Percentiles rank a stretch among this genome's conserved stretches.
Evolutionary conservation across 2,888 invertebrate genomes (phyloP).

Genomic region (Cryptus viduatorius): DNA sequence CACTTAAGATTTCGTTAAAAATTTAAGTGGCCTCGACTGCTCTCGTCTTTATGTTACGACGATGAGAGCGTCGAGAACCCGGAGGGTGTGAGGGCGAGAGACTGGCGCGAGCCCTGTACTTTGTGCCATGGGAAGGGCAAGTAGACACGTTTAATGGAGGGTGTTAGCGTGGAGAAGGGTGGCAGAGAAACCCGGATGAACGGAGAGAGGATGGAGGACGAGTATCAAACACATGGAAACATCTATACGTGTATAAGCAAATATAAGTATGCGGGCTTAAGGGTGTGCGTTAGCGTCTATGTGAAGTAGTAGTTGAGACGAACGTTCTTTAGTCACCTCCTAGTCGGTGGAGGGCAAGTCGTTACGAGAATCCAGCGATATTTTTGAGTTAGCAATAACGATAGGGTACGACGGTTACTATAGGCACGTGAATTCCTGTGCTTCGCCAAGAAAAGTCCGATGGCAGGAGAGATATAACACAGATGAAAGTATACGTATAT

Average conservation of each 20-base stretch:
- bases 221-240: conserved; percentile 20
- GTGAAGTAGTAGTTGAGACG: conserved; percentile 52
- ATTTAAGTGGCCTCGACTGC: conserved; percentile 32
- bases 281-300: conserved; percentile 18
- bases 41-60: conserved; percentile 35
- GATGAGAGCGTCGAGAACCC: conserved; percentile 33
- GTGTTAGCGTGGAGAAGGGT: conserved; percentile 33
- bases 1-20: conserved; percentile 53
- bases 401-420: conserved; percentile 58
- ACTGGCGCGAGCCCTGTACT: conserved; percentile 14
- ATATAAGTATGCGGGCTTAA: neutral
- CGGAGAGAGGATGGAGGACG: neutral
- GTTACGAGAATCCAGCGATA: conserved; percentile 66
- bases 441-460: conserved; percentile 32
- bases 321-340: conserved; percentile 59
- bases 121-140: conserved; percentile 24
- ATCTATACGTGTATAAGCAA: neutral
- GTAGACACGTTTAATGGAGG: conserved; percentile 62
- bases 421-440: conserved; percentile 54
- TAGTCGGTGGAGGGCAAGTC: conserved; percentile 54
- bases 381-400: conserved; percentile 69
- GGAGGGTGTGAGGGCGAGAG: conserved; percentile 12
- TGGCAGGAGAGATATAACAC: conserved; percentile 1
- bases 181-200: conserved; percentile 25
- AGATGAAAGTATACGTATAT: conserved; percentile 10